Base-by-base conservation (phyloP, 2,888 invertebrate genomes). In the Gasteruption jaculator region DNA sequence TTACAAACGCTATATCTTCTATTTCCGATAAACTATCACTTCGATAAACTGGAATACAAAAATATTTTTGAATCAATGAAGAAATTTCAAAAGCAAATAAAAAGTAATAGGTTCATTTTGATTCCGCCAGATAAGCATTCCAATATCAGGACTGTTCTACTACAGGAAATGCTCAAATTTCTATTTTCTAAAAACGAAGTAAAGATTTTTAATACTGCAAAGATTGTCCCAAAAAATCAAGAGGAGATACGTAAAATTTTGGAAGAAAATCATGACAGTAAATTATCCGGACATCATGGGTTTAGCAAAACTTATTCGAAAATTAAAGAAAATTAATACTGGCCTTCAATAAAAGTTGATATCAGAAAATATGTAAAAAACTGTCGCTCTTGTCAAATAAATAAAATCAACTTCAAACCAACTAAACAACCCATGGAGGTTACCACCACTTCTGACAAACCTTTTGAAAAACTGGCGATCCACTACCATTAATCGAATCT, bases 241-340 rank as follows among this genome's bases (percentile, higher is more conserved):
- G 25, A 50, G 34, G 12, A 45, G 47, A 18, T 37, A 15, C 3
- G 14, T 30, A 38, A 29, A 41, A 48, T 42, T 41, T 30, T 36
- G 38, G 41, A 41, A 24, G 34, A 43, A 39, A 24, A 35, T 26
- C 38, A 49, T 22, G 12, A 40, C 32, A 29, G 43, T 26, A 47
- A 44, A 38, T 11, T 44, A 14, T 21, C 41, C 5, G 51, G 54
- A 11, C 56, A 56, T 32, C 42, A 21, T 7, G 54, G 56, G n/a
- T 37, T 46, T 3, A n/a, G n/a, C n/a, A n/a, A n/a, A n/a, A n/a
- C n/a, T n/a, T n/a, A n/a, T n/a, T n/a, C n/a, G n/a, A n/a, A 30
- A 29, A 38, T 54, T 8, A 40, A 38, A 29, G 22, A 40, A 39
- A 14, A 19, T 1, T 51, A 43, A 25, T 44, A 42, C 24, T 52